Conservation (phyloP, 2,888 invertebrate genomes). For the Entomobrya proxima region DNA sequence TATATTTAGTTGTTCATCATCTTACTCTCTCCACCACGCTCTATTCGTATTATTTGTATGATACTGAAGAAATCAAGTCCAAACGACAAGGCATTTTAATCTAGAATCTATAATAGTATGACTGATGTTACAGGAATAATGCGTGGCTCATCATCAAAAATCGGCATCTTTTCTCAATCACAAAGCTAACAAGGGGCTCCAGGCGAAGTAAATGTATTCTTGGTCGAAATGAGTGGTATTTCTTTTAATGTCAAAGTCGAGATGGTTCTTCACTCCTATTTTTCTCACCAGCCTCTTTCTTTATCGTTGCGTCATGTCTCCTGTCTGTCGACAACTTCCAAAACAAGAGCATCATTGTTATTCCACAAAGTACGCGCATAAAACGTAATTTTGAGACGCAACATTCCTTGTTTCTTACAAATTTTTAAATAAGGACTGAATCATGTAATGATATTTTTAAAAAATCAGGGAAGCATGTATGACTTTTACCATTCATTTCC, state of each 20-base stretch:
- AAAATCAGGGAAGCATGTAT: no score
- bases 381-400: no score
- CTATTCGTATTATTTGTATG: no score
- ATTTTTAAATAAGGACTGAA: background rate
- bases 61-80: no score
- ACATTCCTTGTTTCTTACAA: no score
- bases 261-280: background rate
- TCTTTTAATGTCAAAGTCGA: conserved; percentile 5
- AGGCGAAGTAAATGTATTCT: background rate
- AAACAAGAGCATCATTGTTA: conserved; percentile 11
- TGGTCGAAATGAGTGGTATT: background rate
- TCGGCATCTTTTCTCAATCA: conserved; percentile 36
- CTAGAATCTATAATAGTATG: background rate
- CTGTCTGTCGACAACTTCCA: background rate
- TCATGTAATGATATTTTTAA: no score
- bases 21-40: no score
- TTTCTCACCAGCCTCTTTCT: conserved; percentile 31
- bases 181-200: conserved; percentile 40
- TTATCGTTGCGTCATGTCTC: background rate
- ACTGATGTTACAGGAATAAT: background rate
- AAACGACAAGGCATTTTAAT: background rate
- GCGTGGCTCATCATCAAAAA: background rate
- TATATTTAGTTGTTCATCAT: no score
- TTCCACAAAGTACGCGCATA: background rate
- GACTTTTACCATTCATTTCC: conserved; percentile 36